Evolutionary conservation across 2,113 vertebrate genomes (phyloP).

Genomic region (Pterocles orientalis): DNA sequence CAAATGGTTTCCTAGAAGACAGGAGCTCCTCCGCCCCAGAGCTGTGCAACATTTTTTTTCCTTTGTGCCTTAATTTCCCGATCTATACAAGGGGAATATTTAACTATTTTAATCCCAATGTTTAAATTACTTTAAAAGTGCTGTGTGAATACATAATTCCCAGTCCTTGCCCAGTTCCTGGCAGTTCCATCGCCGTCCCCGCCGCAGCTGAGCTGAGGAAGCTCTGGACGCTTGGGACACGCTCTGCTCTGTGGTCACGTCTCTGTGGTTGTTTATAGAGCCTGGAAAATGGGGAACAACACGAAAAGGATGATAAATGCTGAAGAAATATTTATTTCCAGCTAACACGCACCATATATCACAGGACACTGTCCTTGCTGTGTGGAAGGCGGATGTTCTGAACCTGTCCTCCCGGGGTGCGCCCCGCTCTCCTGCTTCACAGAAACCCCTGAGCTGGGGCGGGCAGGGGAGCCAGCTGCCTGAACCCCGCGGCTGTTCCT

Average conservation of each 20-base stretch:
- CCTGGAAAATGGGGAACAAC: not conserved
- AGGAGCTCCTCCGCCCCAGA: not conserved
- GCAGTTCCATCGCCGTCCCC: not conserved
- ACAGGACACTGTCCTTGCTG: not conserved
- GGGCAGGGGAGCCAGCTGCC: no score
- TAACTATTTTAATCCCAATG: not conserved
- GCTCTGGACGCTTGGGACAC: not conserved
- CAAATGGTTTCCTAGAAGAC: not conserved
- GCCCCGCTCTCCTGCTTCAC: no score
- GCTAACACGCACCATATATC: no score
- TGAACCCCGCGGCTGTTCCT: not conserved
- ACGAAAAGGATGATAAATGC: not conserved
- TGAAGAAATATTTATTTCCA: not conserved
- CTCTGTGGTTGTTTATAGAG: not conserved
- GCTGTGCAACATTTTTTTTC: not conserved
- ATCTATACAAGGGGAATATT: not conserved
- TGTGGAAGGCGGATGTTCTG: not conserved
- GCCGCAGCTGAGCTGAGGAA: not conserved
- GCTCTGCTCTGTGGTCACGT: accelerated
- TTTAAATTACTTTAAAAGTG: not conserved
- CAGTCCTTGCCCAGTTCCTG: not conserved
- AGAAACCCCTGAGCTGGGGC: not conserved
- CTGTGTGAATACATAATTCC: not conserved
- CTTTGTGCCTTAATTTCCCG: not conserved
- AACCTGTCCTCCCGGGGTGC: not conserved